Percentiles rank a stretch among this genome's conserved stretches.
These are phyloP conservation scores for Misgurnus mizolepis DNA, from an alignment of 2,113 vertebrate species.

Conservation along the genomic window DNA sequence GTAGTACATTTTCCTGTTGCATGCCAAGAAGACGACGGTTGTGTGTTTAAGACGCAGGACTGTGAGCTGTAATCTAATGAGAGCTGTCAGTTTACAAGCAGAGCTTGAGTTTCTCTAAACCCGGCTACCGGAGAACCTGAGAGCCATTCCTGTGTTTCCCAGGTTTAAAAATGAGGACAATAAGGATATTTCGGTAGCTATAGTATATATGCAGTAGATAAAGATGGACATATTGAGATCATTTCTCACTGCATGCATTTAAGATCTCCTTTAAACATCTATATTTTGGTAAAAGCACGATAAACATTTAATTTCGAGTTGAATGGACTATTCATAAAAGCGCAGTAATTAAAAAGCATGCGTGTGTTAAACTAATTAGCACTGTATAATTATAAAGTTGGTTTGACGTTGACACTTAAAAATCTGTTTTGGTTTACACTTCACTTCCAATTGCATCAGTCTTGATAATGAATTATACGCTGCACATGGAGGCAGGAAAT, in stretches of 20 bases:
- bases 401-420: not conserved
- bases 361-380: not conserved
- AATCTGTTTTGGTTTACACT: not conserved
- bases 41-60: constrained; percentile 11
- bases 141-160: not conserved
- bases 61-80: constrained; percentile 22
- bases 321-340: not conserved
- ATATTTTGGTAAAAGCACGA: not conserved
- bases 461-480: constrained; percentile 32
- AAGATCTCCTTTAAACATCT: too few species aligned
- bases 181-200: too few species aligned
- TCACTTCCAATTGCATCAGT: not conserved
- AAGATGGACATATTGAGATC: not conserved
- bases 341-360: not conserved
- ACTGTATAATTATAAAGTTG: constrained; percentile 10
- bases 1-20: not conserved
- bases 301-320: not conserved
- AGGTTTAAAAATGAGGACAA: not conserved
- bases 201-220: too few species aligned
- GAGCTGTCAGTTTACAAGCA: constrained; percentile 13
- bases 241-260: too few species aligned
- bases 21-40: constrained; percentile 12
- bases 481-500: constrained; percentile 25
- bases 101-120: constrained; percentile 27
- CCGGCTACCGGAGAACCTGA: constrained; percentile 29